Evolutionary conservation across 2,113 vertebrate genomes (phyloP).

Genomic region (Cygnus atratus): DNA sequence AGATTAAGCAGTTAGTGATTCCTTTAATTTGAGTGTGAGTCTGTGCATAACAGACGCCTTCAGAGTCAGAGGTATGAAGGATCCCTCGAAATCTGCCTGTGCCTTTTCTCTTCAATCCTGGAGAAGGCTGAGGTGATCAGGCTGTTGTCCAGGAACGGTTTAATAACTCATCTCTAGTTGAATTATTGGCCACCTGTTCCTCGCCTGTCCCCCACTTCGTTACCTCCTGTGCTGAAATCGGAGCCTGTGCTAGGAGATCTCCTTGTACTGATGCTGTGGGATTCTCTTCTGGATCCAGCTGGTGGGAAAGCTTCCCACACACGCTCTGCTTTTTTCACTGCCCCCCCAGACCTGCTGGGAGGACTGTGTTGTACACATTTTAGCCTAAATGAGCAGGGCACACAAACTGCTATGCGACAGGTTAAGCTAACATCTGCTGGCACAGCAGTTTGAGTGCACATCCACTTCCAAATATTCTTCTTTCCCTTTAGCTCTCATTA

Average conservation of each 20-base stretch:
- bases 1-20: not conserved
- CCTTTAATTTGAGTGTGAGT: not conserved
- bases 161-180: not conserved
- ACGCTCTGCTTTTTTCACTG: not conserved
- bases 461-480: not conserved
- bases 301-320: not conserved
- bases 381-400: not conserved
- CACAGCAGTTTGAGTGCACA: not conserved
- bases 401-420: not conserved
- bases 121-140: not conserved
- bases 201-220: not conserved
- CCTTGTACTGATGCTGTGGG: not conserved
- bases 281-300: not conserved
- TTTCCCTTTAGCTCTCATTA: not conserved
- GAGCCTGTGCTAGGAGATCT: not conserved
- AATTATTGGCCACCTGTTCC: not conserved
- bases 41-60: not conserved
- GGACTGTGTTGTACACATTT: not conserved
- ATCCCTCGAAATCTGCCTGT: not conserved
- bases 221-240: not conserved
- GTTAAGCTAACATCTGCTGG: not conserved
- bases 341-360: not conserved
- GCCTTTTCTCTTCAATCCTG: not conserved
- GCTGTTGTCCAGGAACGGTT: not conserved
- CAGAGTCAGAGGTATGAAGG: not conserved